Base-by-base conservation (phyloP, 2,113 vertebrate genomes). In the Chelonoidis abingdonii region DNA sequence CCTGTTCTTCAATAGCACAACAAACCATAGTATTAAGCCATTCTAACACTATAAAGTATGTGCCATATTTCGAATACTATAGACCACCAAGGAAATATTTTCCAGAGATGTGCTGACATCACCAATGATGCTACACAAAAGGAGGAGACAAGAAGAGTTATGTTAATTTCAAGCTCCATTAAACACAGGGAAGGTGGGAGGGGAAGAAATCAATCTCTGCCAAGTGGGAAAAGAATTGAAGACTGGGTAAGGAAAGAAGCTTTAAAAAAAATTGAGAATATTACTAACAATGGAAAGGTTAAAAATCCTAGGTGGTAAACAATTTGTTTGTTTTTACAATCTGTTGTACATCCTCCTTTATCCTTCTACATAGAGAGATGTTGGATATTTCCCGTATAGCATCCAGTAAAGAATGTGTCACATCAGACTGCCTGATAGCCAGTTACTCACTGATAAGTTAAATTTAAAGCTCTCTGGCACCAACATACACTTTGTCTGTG, bases 111-210 rank as follows among this genome's bases (percentile, higher is more conserved):
- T 86, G 95, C 95, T 96, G 95, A 96, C 93, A 94, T 89, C 92
- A 94, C 69, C 85, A 88, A 50, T 50, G 78, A 44, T 57, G 86
- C 83, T 57, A 85, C 83, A 38, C 69, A 11, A 84, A 80, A 96
- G 82, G 83, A 93, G 72, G 80, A 96, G 92, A 90, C 89, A 89
- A 91, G 84, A 95, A 72, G 10, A 89, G 44, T 78, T 47, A 83
- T 38, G 22, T 78, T 97, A 89, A 97, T 97, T 97, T 97, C 94
- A 95, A 97, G 95, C 92, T 94, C 83, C 93, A 96, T 94, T 97
- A 94, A 95, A 83, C 93, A 93, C 65, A 92, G 87, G 81, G 92
- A 92, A 94, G 56, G 79, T 25, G 44, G 7, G 29, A 83, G 95
- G 76, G 83, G 69, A 54, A 38, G n/a, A 75, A 56, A 41, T 27